Conservation (phyloP, 2,797 vertebrate genomes). For the Phoeniculus purpureus region DNA sequence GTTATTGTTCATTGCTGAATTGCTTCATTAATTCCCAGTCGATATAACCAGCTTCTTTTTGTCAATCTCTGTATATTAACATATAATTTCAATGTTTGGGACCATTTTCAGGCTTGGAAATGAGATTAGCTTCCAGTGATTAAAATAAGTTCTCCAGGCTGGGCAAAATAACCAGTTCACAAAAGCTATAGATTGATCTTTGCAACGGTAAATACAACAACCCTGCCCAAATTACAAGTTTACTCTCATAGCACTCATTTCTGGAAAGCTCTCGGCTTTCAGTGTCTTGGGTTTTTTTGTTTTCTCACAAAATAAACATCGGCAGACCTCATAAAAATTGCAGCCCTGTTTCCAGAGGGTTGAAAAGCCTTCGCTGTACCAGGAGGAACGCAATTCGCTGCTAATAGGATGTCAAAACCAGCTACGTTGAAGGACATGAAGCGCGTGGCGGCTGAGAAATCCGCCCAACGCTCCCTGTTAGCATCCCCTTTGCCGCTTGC, state of each 20-base stretch:
- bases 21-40: conserved; percentile 70
- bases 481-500: rapidly evolving
- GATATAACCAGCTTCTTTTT: conserved; percentile 64
- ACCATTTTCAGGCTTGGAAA: conserved; percentile 53
- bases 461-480: rapidly evolving
- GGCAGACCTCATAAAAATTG: conserved; percentile 17
- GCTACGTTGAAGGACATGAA: not conserved
- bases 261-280: conserved; percentile 51
- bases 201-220: conserved; percentile 21
- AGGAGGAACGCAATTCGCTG: not conserved
- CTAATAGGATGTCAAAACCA: not conserved
- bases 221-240: conserved; percentile 60
- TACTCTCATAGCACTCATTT: not conserved
- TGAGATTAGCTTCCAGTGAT: conserved; percentile 61
- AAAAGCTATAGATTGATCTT: conserved; percentile 59
- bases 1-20: conserved; percentile 63
- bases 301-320: not conserved
- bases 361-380: not conserved
- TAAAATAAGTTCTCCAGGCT: conserved; percentile 57
- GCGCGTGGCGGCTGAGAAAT: not conserved
- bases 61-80: conserved; percentile 67
- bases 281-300: not conserved
- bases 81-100: conserved; percentile 71
- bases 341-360: conserved; percentile 8
- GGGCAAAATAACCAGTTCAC: conserved; percentile 37